A percentile compares a stretch with the other conserved stretches of the same genome.
Conservation (phyloP, 1,140 invertebrate species). For the Trichonephila clavata region DNA sequence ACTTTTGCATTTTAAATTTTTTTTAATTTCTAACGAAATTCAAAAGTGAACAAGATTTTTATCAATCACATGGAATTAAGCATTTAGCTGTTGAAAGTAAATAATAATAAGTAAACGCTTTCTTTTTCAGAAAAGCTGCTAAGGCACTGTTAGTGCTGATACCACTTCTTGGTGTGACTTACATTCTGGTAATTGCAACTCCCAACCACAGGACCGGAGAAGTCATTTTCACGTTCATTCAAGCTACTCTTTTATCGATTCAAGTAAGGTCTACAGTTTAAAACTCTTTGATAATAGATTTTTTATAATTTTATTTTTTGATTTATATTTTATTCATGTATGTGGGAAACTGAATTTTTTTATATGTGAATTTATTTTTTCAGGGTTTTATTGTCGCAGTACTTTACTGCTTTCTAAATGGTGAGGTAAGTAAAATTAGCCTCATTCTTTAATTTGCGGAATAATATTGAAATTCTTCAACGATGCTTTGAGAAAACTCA, state of each 20-base stretch:
- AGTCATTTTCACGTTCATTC: constrained; percentile 77
- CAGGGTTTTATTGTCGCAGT: constrained; percentile 91
- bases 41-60: no score
- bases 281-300: no score
- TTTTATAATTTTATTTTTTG: no score
- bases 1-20: no score
- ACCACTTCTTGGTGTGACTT: constrained; percentile 92
- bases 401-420: constrained; percentile 93
- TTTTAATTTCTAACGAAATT: no score
- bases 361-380: not conserved
- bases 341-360: not conserved
- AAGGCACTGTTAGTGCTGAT: constrained; percentile 85
- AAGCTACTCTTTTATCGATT: constrained; percentile 79
- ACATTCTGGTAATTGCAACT: constrained; percentile 89
- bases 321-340: no score
- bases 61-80: no score
- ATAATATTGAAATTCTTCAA: no score
- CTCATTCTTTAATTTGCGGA: not conserved
- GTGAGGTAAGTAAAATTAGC: constrained; percentile 87
- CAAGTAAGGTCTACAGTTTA: constrained; percentile 77
- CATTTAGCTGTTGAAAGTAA: no score
- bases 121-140: constrained; percentile 56
- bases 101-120: no score
- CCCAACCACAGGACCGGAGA: constrained; percentile 81
- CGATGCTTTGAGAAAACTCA: no score